phyloP scores from a whole-genome alignment of 2,113 vertebrate genomes.

The Platysteira castanea region DNA sequence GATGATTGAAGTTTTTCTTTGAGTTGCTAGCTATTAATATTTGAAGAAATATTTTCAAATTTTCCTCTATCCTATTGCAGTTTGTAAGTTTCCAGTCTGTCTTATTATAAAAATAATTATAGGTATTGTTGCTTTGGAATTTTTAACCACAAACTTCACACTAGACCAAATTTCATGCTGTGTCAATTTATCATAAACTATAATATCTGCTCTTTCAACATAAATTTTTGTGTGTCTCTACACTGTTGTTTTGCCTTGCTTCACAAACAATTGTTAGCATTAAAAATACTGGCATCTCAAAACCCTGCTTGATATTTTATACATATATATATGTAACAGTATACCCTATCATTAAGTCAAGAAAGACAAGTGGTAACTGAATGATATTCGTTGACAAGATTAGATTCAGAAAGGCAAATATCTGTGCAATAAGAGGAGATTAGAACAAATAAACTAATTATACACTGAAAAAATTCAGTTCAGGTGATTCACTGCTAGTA shows the following conservation, averaged over 20 bases:
- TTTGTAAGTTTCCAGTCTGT: neutral
- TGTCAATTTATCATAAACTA: neutral
- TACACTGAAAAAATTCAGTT: neutral
- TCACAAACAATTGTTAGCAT: neutral
- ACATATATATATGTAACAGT: neutral
- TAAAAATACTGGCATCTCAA: neutral
- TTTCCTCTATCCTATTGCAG: neutral
- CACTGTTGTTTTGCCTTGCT: neutral
- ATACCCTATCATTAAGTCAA: neutral
- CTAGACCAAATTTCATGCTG: neutral
- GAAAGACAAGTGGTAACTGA: neutral
- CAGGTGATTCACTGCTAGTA: constrained; percentile 4
- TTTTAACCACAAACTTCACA: neutral
- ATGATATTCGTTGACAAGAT: neutral
- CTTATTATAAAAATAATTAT: neutral
- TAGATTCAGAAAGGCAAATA: neutral
- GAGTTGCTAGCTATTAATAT: neutral
- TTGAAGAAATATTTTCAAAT: neutral
- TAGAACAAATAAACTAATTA: neutral
- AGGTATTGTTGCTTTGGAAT: neutral
- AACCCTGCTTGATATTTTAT: neutral
- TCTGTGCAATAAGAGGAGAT: neutral
- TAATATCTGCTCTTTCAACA: neutral
- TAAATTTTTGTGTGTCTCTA: neutral
- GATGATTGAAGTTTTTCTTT: neutral